Percentiles rank a stretch among this genome's conserved stretches.
Evolutionary conservation across 1,140 invertebrate genomes (phyloP).

Genomic region (Cherax quadricarinatus): DNA sequence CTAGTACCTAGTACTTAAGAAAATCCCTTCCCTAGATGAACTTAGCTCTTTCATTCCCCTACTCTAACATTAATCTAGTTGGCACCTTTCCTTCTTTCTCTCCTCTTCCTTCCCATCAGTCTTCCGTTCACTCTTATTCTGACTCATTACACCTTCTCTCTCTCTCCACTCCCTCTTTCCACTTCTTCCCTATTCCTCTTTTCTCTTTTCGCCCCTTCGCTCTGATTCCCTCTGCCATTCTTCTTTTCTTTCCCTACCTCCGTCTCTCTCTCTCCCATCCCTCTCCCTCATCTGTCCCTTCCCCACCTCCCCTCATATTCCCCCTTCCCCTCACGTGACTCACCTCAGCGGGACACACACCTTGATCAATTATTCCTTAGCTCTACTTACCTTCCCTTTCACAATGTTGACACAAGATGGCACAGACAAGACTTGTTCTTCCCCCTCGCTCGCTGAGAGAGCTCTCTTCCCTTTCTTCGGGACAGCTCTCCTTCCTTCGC

Average conservation of each 20-base stretch:
- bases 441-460: no score
- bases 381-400: neutral
- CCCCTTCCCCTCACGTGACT: neutral
- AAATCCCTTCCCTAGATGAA: no score
- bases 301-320: neutral
- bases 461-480: no score
- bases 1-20: no score
- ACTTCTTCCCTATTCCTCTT: no score
- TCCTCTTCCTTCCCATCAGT: neutral
- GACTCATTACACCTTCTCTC: neutral
- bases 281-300: neutral
- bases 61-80: no score
- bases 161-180: no score
- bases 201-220: neutral
- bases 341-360: neutral
- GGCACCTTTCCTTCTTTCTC: neutral
- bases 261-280: neutral
- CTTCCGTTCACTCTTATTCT: no score
- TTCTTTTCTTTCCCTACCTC: neutral
- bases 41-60: no score
- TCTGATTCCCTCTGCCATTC: neutral
- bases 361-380: neutral
- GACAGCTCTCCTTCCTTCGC: no score
- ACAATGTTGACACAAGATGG: neutral
- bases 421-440: neutral